A percentile compares a stretch with the other conserved stretches of the same genome.
These are phyloP conservation scores for Oncopeltus fasciatus DNA, from an alignment of 1,140 invertebrate species.

Conservation along the genomic window DNA sequence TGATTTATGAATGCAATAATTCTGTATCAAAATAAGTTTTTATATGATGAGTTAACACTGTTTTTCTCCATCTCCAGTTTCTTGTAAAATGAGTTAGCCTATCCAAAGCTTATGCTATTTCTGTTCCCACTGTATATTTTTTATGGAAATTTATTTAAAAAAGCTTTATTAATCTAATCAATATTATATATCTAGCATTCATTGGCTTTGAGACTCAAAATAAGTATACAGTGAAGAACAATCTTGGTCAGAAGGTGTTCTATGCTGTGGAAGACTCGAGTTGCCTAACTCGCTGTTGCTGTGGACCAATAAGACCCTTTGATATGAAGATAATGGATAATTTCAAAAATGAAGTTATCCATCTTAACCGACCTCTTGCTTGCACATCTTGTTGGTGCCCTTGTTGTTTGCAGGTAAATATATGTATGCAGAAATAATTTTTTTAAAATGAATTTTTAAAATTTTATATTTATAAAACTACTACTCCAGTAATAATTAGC, in stretches of 20 bases:
- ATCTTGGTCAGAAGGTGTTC: slow-evolving; percentile 63
- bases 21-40: too few relatives aligned
- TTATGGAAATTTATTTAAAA: background rate
- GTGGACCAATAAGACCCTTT: slow-evolving; percentile 63
- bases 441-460: too few relatives aligned
- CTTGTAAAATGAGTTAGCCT: too few relatives aligned
- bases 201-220: slow-evolving; percentile 83
- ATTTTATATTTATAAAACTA: too few relatives aligned
- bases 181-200: slow-evolving; percentile 39
- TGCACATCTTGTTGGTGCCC: slow-evolving; percentile 68
- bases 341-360: slow-evolving; percentile 56
- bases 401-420: slow-evolving; percentile 62
- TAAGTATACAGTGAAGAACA: slow-evolving; percentile 69
- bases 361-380: slow-evolving; percentile 51
- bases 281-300: slow-evolving; percentile 60
- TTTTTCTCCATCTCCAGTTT: too few relatives aligned
- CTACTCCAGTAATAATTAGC: too few relatives aligned
- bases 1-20: too few relatives aligned
- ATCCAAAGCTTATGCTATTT: too few relatives aligned
- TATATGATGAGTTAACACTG: too few relatives aligned
- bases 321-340: slow-evolving; percentile 75
- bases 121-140: background rate
- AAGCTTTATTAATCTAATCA: background rate
- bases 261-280: slow-evolving; percentile 72
- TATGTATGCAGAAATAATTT: too few relatives aligned